Evolutionary conservation across 2,888 invertebrate species (phyloP), one percentile per base, ranked within the genome.

Genomic region (Nomada hirtipes): DNA sequence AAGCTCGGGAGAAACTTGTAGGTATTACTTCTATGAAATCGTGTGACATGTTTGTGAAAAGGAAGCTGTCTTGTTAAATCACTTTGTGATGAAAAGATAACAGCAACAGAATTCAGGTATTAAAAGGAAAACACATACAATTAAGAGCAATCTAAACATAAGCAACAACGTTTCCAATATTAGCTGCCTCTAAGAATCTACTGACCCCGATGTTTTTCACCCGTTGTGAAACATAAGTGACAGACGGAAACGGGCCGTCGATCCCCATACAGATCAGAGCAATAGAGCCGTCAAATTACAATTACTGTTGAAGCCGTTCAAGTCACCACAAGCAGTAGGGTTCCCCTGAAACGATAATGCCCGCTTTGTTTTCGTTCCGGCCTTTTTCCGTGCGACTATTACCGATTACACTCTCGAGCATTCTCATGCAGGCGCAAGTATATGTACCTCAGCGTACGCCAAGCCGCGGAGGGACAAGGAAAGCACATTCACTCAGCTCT

Each of bases 401-500:
- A 64, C 79, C 80, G 82, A 86, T 82, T 86, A 86, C 71, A 60
- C 69, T 76, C 82, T 85, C 59, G 74, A 88, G 70, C 50, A 29
- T 79, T 75, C 79, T 81, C 65, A 10, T 79, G 73, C 73, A 60
- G 53, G 23, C 23, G 26, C 20, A 70, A 60, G 47, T 60, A 47
- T 15, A 53, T 10, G n/a, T 18, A 23, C 36, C 36, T 23, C 67
- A 20, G 36, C 68, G 50, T 47, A 59, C 52, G 70, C 29, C 64
- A 18, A 64, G 26, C 57, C 47, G 50, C 29, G 59, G 69, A 65
- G 74, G 52, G 63, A 20, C 47, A n/a, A 50, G 64, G 75, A 20
- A 71, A 73, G 60, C 79, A 76, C 78, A 84, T 85, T 81, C 85
- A 64, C 82, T 88, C 85, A 77, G 79, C 73, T 89, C 89, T 89